phyloP scores from a whole-genome alignment of 1,140 invertebrate species.

The Megalonaias nervosa region DNA sequence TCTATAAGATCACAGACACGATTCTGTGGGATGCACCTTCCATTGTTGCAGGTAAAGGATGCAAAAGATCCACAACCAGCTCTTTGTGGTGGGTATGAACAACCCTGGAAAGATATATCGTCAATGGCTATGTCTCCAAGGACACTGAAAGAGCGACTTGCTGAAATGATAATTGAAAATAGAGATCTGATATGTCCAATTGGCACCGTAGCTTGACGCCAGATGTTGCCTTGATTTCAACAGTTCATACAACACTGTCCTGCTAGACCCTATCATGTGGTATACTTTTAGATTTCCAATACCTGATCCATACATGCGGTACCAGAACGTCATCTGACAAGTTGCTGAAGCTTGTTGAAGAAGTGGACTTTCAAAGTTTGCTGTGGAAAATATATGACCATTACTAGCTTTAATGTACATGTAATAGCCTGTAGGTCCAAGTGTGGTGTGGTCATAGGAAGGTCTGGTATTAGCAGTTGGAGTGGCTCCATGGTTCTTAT shows the following conservation, averaged over 20 bases:
- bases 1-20: slow-evolving; percentile 65
- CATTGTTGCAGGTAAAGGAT: slow-evolving; percentile 44
- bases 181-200: slow-evolving; percentile 39
- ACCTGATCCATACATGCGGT: slow-evolving; percentile 81
- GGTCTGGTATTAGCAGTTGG: slow-evolving; percentile 42
- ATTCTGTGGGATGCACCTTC: slow-evolving; percentile 43
- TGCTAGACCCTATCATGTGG: slow-evolving; percentile 19
- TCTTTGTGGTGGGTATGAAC: slow-evolving; percentile 38
- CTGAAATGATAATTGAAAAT: slow-evolving; percentile 43
- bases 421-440: slow-evolving; percentile 73
- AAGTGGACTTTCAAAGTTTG: slow-evolving; percentile 44
- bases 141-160: slow-evolving; percentile 55
- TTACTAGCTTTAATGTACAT: slow-evolving; percentile 79
- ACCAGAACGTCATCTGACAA: slow-evolving; percentile 76
- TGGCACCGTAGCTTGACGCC: slow-evolving; percentile 49
- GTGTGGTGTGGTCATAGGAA: slow-evolving; percentile 53
- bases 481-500: slow-evolving; percentile 34
- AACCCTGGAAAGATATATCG: slow-evolving; percentile 75
- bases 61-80: slow-evolving; percentile 25
- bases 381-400: slow-evolving; percentile 34
- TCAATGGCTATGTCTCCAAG: slow-evolving; percentile 84
- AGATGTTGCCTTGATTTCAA: slow-evolving; percentile 49
- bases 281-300: slow-evolving; percentile 60
- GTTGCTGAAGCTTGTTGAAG: slow-evolving; percentile 51
- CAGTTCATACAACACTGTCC: slow-evolving; percentile 44